Evolutionary conservation across 2,113 vertebrate genomes (phyloP).

Genomic region (Melanotaenia duboulayi): DNA sequence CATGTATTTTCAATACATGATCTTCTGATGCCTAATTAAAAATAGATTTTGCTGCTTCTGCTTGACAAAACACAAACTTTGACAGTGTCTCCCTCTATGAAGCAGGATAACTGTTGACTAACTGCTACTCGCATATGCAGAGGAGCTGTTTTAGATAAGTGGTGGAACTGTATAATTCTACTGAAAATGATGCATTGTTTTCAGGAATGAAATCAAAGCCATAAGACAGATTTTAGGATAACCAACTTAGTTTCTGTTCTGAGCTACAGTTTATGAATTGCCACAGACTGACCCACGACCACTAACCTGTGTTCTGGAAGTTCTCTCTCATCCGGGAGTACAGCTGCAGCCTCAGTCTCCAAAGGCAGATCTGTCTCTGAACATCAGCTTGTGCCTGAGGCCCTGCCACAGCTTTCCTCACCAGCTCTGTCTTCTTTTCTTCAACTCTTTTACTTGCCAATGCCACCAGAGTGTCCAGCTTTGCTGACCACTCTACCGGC

Average conservation of each 20-base stretch:
- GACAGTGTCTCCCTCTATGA: neutral
- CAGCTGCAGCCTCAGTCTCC: constrained; percentile 79
- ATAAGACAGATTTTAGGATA: neutral
- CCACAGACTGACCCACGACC: constrained; percentile 6
- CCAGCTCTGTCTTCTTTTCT: constrained; percentile 68
- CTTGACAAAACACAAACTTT: neutral
- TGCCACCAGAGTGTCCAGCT: constrained; percentile 77
- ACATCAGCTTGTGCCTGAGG: constrained; percentile 69
- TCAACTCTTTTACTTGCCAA: constrained; percentile 71
- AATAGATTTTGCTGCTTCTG: neutral
- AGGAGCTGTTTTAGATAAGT: no score
- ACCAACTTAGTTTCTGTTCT: constrained; percentile 3
- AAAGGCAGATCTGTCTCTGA: constrained; percentile 73
- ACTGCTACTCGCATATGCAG: no score
- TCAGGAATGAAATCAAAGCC: neutral
- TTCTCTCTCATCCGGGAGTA: constrained; percentile 82
- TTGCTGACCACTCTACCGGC: constrained; percentile 74
- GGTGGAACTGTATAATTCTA: neutral
- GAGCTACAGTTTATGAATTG: constrained; percentile 5
- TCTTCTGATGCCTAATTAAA: neutral
- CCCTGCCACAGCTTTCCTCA: constrained; percentile 52
- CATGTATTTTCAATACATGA: neutral
- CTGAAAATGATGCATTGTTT: neutral
- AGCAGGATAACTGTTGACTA: neutral
- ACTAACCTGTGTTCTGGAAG: constrained; percentile 77